phyloP scores from a whole-genome alignment of 2,888 invertebrate species.

The Augiades crinisus region DNA sequence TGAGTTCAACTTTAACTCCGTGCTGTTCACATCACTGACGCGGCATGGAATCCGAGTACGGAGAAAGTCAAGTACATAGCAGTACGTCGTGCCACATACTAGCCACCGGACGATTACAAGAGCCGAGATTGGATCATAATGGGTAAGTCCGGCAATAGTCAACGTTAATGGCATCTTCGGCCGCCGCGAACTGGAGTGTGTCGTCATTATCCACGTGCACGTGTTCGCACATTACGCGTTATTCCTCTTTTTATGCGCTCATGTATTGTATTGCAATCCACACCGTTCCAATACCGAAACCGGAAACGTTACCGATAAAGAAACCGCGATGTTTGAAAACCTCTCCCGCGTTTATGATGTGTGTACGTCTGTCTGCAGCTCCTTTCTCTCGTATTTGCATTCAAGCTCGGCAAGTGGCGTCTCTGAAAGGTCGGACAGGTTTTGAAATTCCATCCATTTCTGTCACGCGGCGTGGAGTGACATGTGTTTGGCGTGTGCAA shows the following conservation, averaged over 20 bases:
- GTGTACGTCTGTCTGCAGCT: constrained; percentile 33
- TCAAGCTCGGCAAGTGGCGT: constrained; percentile 39
- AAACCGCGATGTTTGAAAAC: constrained; percentile 20
- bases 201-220: constrained; percentile 48
- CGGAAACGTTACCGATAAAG: constrained; percentile 32
- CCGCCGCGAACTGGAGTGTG: constrained; percentile 55
- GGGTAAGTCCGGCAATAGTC: constrained; percentile 57
- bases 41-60: constrained; percentile 66
- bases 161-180: constrained; percentile 43
- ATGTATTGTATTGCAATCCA: constrained; percentile 21
- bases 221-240: constrained; percentile 38
- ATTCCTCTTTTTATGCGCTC: constrained; percentile 30
- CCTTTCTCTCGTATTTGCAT: constrained; percentile 40
- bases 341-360: constrained; percentile 37
- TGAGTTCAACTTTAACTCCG: constrained; percentile 63
- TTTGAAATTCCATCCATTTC: constrained; percentile 34
- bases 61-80: constrained; percentile 76
- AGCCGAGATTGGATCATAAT: constrained; percentile 68
- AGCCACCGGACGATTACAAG: constrained; percentile 54
- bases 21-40: constrained; percentile 73
- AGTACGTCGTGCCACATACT: constrained; percentile 62
- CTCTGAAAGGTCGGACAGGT: constrained; percentile 40
- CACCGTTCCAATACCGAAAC: constrained; percentile 28
- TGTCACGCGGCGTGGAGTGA: constrained; percentile 11
- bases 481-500: constrained; percentile 21